Percentiles rank a stretch among this genome's conserved stretches.
These are phyloP conservation scores for Dusona sp. DNA, from an alignment of 2,888 invertebrate genomes.

Conservation along the genomic window DNA sequence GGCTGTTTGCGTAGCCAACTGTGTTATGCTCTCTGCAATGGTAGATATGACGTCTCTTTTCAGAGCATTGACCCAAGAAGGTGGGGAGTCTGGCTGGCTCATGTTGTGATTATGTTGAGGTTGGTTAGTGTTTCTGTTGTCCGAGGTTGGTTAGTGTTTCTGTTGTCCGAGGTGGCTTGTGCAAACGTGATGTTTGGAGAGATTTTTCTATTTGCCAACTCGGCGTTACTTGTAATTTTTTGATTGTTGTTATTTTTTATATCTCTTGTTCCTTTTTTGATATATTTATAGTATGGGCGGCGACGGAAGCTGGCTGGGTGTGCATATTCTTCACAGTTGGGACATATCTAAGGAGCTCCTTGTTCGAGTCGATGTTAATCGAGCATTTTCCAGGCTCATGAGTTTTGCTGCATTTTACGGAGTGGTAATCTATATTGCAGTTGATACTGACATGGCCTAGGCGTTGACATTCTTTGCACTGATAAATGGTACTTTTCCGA, in stretches of 20 bases:
- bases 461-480: conserved; percentile 57
- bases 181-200: no score
- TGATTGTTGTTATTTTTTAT: not conserved
- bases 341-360: conserved; percentile 20
- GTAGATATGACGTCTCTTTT: no score
- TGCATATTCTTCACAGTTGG: conserved; percentile 38
- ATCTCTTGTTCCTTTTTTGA: not conserved
- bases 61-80: no score
- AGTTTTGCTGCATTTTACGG: conserved; percentile 46
- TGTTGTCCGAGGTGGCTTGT: no score
- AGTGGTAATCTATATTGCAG: conserved; percentile 38
- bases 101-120: no score
- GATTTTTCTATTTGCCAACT: not conserved
- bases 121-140: no score
- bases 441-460: conserved; percentile 56
- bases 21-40: no score
- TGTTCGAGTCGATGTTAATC: not conserved
- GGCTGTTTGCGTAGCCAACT: no score
- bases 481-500: conserved; percentile 14
- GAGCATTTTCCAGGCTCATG: conserved; percentile 22
- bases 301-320: conserved; percentile 48
- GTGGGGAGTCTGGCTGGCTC: no score
- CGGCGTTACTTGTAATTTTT: not conserved
- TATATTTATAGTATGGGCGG: not conserved
- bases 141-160: no score